Conservation (phyloP, 2,888 invertebrate genomes). For the Ectemnius lituratus region DNA sequence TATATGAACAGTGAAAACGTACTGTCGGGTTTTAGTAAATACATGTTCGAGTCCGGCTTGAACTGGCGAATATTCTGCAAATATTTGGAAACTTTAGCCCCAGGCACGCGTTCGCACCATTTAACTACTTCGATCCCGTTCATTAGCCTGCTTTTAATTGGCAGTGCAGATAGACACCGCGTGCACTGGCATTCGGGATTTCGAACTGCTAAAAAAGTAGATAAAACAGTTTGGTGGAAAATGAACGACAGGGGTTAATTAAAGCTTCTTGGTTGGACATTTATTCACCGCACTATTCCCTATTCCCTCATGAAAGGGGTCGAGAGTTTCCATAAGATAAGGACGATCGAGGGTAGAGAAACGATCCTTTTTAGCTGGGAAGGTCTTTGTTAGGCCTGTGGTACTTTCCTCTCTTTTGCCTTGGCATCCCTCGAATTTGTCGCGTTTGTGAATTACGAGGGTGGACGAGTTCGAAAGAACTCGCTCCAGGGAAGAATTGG, state of each 20-base stretch:
- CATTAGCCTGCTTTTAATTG: too few species aligned
- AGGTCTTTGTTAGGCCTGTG: conserved; percentile 29
- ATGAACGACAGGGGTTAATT: background rate
- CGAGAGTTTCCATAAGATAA: conserved; percentile 28
- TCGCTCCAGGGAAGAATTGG: conserved; percentile 24
- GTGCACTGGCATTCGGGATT: too few species aligned
- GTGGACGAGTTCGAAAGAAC: conserved; percentile 26
- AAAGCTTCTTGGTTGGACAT: background rate
- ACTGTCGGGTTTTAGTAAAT: too few species aligned
- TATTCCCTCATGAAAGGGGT: background rate
- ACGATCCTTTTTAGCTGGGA: conserved; percentile 31
- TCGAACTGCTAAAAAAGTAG: background rate
- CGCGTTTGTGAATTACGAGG: conserved; percentile 20
- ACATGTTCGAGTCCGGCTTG: too few species aligned
- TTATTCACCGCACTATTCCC: background rate
- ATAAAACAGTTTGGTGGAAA: background rate
- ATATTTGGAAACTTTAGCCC: too few species aligned
- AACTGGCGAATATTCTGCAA: too few species aligned
- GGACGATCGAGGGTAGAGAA: conserved; percentile 27
- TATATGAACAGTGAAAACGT: too few species aligned
- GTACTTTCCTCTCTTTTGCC: background rate
- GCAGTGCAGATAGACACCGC: too few species aligned
- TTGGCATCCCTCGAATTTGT: conserved; percentile 24
- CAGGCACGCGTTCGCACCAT: too few species aligned
- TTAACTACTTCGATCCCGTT: too few species aligned